phyloP scores from a whole-genome alignment of 2,113 vertebrate species.

The Martes martes region DNA sequence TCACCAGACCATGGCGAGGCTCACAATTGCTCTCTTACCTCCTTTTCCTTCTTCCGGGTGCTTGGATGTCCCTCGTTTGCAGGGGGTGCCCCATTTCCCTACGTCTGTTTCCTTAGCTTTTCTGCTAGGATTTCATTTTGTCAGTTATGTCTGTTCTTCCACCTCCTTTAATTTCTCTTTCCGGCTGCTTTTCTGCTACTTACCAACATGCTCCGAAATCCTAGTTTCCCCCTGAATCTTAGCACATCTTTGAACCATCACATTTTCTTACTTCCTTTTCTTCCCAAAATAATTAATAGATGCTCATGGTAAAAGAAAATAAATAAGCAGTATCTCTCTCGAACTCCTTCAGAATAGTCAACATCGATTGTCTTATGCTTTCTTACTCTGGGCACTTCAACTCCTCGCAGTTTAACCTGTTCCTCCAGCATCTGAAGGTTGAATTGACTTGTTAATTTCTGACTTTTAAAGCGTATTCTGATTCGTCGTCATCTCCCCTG shows the following conservation, averaged over 20 bases:
- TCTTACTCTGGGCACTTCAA: not conserved
- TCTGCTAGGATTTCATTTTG: not conserved
- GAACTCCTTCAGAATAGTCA: not conserved
- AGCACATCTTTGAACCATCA: not conserved
- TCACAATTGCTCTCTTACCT: not conserved
- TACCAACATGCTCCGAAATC: not conserved
- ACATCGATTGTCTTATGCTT: not conserved
- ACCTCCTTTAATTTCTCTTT: not conserved
- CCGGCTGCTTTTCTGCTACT: not conserved
- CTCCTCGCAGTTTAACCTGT: not conserved
- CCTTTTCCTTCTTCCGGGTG: not conserved
- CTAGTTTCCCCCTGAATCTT: not conserved
- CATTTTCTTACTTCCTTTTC: not conserved
- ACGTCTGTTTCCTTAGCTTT: not conserved
- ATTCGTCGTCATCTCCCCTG: not conserved
- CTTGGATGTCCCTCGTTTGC: not conserved
- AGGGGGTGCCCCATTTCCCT: not conserved
- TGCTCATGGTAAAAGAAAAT: not conserved
- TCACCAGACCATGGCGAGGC: not conserved
- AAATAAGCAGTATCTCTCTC: not conserved
- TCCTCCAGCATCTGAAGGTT: not conserved
- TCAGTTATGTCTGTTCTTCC: not conserved
- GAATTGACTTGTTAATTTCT: not conserved
- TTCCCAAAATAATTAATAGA: not conserved
- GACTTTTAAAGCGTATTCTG: not conserved